These are phyloP conservation scores for Loris lydekkerianus DNA, from an alignment of 2,797 vertebrate genomes.

Conservation along the genomic window DNA sequence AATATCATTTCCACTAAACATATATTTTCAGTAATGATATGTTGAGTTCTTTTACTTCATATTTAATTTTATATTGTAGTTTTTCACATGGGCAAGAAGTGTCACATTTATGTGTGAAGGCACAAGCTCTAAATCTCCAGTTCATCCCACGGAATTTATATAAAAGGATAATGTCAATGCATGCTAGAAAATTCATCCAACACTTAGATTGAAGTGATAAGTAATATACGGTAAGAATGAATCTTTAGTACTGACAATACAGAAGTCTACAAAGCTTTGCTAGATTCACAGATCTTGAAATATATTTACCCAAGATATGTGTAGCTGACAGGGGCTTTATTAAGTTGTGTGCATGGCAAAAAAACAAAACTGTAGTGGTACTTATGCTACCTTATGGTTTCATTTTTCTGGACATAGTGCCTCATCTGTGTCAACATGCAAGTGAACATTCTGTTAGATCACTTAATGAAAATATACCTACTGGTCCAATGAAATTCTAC, in stretches of 20 bases:
- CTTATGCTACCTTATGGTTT: background rate
- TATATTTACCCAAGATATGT: background rate
- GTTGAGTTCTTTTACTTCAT: background rate
- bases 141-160: background rate
- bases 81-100: background rate
- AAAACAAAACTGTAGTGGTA: background rate
- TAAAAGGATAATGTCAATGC: background rate
- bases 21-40: background rate
- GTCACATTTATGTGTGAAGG: background rate
- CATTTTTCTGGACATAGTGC: slow-evolving; percentile 22
- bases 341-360: background rate
- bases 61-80: background rate
- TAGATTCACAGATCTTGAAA: slow-evolving; percentile 27
- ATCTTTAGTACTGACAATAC: background rate
- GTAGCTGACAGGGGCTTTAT: slow-evolving; percentile 46
- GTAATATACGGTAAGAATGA: background rate
- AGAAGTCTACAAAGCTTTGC: slow-evolving; percentile 12
- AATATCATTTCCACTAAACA: background rate
- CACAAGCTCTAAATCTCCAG: slow-evolving; percentile 28
- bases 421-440: background rate
- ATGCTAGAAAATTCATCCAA: slow-evolving; percentile 1
- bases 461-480: background rate
- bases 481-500: background rate
- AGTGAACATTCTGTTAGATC: background rate
- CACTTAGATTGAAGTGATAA: slow-evolving; percentile 35